phyloP scores from a whole-genome alignment of 2,113 vertebrate species.

The Hepsetus odoe region DNA sequence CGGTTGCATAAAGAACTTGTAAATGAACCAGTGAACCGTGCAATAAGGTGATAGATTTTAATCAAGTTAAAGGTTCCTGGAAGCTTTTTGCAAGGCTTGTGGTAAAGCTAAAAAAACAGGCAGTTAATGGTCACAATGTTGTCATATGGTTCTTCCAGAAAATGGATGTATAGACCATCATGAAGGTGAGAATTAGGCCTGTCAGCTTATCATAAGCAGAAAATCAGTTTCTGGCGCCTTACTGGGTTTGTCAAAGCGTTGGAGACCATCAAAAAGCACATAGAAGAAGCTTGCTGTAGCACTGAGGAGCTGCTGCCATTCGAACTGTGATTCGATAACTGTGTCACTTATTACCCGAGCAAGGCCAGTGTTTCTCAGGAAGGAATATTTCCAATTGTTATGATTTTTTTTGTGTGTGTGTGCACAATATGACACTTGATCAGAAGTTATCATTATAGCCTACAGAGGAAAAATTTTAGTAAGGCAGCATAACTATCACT shows the following conservation, averaged over 20 bases:
- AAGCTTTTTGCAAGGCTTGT: constrained; percentile 4
- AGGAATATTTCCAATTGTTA: too few species aligned
- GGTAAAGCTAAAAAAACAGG: constrained; percentile 33
- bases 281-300: background rate
- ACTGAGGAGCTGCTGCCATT: background rate
- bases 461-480: too few species aligned
- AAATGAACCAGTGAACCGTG: constrained; percentile 47
- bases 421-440: too few species aligned
- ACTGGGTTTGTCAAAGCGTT: background rate
- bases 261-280: background rate
- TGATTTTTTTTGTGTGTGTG: too few species aligned
- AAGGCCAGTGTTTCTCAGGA: too few species aligned
- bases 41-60: constrained; percentile 52
- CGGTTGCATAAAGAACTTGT: constrained; percentile 37
- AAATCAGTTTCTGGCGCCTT: background rate
- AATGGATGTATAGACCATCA: background rate
- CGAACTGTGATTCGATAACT: too few species aligned
- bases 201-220: constrained; percentile 1
- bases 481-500: too few species aligned
- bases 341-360: too few species aligned
- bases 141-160: background rate
- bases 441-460: too few species aligned
- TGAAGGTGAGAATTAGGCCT: background rate
- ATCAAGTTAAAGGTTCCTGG: constrained; percentile 40
- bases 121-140: background rate